These are phyloP conservation scores for Graphium colonna DNA, from an alignment of 2,888 invertebrate species.

Conservation along the genomic window DNA sequence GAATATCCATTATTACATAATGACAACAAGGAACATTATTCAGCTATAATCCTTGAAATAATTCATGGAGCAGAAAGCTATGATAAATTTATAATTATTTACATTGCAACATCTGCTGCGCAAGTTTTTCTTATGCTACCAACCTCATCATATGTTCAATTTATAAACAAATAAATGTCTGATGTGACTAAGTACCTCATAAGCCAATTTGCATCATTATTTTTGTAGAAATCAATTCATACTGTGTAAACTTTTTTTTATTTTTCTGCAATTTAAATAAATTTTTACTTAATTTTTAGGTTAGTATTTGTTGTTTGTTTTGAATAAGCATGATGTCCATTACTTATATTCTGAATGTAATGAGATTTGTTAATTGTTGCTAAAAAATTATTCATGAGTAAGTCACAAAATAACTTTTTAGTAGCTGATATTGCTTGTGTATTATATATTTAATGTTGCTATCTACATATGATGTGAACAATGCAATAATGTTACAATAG, in stretches of 20 bases:
- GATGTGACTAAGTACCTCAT: slow-evolving; percentile 20
- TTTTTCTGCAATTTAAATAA: no score
- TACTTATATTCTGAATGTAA: background rate
- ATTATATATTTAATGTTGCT: background rate
- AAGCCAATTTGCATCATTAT: slow-evolving; percentile 1
- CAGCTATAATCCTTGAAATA: slow-evolving; percentile 25
- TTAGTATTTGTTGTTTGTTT: slow-evolving; percentile 6
- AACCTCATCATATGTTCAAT: slow-evolving; percentile 49
- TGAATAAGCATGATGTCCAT: slow-evolving; percentile 11
- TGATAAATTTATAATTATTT: slow-evolving; percentile 41
- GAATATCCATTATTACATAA: background rate
- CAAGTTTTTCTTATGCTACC: slow-evolving; percentile 35
- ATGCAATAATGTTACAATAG: no score
- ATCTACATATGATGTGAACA: no score
- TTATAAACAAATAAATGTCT: slow-evolving; percentile 36
- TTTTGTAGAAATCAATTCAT: background rate
- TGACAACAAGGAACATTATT: background rate
- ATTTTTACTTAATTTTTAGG: no score
- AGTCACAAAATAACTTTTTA: background rate
- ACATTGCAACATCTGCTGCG: slow-evolving; percentile 58
- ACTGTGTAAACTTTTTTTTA: background rate
- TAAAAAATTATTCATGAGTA: background rate
- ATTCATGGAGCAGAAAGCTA: slow-evolving; percentile 38
- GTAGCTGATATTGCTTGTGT: background rate
- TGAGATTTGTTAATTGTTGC: background rate